phyloP scores from a whole-genome alignment of 2,113 vertebrate genomes.

The Catagonus wagneri region DNA sequence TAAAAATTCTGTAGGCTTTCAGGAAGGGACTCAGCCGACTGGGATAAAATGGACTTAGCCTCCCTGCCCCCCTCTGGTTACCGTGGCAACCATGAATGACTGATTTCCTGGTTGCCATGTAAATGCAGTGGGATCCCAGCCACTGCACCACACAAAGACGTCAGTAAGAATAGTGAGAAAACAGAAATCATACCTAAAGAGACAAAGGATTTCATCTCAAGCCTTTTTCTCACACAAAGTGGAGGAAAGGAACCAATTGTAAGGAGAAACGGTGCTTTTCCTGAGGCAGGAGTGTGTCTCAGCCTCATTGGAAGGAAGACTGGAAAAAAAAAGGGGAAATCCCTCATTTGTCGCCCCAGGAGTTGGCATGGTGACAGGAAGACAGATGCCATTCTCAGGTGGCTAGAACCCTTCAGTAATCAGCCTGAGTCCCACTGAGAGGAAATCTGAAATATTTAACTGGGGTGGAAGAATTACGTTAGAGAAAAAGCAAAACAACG shows the following conservation, averaged over 20 bases:
- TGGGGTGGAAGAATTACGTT: slow-evolving; percentile 3
- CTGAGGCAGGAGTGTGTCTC: neutral
- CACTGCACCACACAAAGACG: slow-evolving; percentile 77
- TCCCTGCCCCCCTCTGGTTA: slow-evolving; percentile 83
- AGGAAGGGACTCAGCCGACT: slow-evolving; percentile 61
- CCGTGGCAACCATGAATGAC: slow-evolving; percentile 88
- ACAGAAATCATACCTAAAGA: slow-evolving; percentile 52
- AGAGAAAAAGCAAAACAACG: slow-evolving; percentile 24
- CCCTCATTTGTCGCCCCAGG: slow-evolving; percentile 28
- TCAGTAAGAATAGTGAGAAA: slow-evolving; percentile 63
- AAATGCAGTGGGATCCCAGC: slow-evolving; percentile 73
- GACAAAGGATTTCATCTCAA: slow-evolving; percentile 6
- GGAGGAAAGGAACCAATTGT: slow-evolving; percentile 13
- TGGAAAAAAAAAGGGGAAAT: slow-evolving; percentile 50
- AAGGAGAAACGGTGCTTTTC: neutral
- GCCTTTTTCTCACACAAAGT: slow-evolving; percentile 27
- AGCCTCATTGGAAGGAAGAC: slow-evolving; percentile 8
- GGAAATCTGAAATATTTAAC: slow-evolving; percentile 61
- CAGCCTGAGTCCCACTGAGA: slow-evolving; percentile 31
- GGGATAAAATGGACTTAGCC: slow-evolving; percentile 80
- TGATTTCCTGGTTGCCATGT: slow-evolving; percentile 90
- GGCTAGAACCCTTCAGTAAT: slow-evolving; percentile 11
- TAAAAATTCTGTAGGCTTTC: slow-evolving; percentile 50
- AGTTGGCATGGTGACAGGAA: slow-evolving; percentile 69
- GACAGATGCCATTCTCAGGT: slow-evolving; percentile 74